Evolutionary conservation across 2,113 vertebrate genomes (phyloP), one percentile per base, ranked within the genome.

Genomic region (Phycodurus eques): DNA sequence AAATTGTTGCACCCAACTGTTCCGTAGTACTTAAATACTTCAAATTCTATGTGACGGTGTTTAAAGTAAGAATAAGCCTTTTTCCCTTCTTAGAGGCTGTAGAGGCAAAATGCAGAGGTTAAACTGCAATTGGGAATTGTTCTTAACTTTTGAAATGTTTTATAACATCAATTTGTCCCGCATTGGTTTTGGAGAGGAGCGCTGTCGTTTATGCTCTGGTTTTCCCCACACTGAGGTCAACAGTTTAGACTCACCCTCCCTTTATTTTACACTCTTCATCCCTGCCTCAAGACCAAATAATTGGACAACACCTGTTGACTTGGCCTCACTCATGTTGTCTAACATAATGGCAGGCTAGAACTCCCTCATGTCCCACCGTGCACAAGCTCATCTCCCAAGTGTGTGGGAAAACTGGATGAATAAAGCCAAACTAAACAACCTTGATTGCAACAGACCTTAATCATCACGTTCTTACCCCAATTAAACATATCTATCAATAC

Each of bases 241-340:
- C 20, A 44, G 47, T 64, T 80, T 78, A 74, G 72, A 80, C 86
- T 82, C 60, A 64, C 76, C 81, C 76, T 72, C 43, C 47, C 44
- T 61, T 56, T 67, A 72, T 65, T 63, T 59, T 67, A 64, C 76
- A 59, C 76, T 72, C 47, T 1, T 75, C 69, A 77, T 86, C 84
- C 82, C 79, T 75, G 68, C 88, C 78, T 83, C 78, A 83, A 77
- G 78, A 88, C 78, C 84, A 73, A 71, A 84, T 87, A 85, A 89
- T 91, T 84, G 80, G 78, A 87, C 79, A 78, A 78, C 90, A 90
- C 90, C 89, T 90, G 91, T 91, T 89, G 82, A 74, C 76, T 88
- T 87, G 82, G 88, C 82, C 75, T 14, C 68, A 19, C 68, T 87
- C 44, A 9, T 43, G 79, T 35, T 74, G 86, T 83, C 78, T 82